Evolutionary conservation across 2,113 vertebrate genomes (phyloP), one percentile per base, ranked within the genome.

Genomic region (Astur gentilis): DNA sequence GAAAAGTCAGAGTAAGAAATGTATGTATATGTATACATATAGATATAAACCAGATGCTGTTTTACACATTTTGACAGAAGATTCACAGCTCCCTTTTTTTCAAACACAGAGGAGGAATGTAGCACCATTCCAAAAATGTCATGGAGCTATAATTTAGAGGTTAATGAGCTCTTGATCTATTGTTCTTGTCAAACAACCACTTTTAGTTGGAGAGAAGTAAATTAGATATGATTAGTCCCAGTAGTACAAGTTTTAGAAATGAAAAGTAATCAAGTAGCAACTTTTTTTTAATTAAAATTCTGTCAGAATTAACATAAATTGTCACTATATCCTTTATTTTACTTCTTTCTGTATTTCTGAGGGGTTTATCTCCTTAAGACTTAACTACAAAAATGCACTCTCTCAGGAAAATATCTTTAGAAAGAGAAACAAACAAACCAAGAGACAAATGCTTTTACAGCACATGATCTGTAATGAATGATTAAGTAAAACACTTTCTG

Each of bases 401-500:
- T 85, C 89, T 49, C 66, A 47, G 89, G 87, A 79, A 89, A 93
- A 76, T 40, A 55, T 94, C 87, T 93, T 81, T 20, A 79, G 87
- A 57, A 86, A 52, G 87, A 93, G 69, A 73, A 93, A 81, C 88
- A 96, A 97, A 95, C 95, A 89, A 92, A 97, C 78, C 73, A 31
- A 89, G 95, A 97, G 96, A 97, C 91, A 96, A 97, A 92, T 96
- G 96, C 96, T 98, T 98, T 97, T 97, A 93, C 94, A 96, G 97
- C 94, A 85, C 96, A 96, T 87, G 97, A 97, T 98, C 98, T 96
- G 95, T 98, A 98, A 98, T 98, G 98, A 98, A 98, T 98, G 98
- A 98, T 98, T 98, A 98, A 98, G 98, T 98, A 98, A 98, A 98
- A 98, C 97, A 97, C 98, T 98, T 98, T 97, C 97, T 98, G 97